These are phyloP conservation scores for Leptothorax acervorum DNA, from an alignment of 2,888 invertebrate genomes.

Conservation along the genomic window DNA sequence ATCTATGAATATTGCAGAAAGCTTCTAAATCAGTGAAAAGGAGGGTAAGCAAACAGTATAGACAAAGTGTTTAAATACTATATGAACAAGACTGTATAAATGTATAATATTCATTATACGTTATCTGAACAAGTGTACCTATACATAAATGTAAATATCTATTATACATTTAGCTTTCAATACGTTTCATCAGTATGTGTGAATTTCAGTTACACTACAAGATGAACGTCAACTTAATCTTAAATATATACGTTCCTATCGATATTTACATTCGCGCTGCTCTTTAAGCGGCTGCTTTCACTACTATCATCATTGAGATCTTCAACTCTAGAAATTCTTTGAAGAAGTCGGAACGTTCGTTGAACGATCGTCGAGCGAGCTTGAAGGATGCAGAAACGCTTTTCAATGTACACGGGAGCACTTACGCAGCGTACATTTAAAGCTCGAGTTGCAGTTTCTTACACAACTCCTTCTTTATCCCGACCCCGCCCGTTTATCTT, in stretches of 20 bases:
- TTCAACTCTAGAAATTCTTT: conserved; percentile 33
- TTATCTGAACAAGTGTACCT: not conserved
- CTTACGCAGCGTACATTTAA: conserved; percentile 70
- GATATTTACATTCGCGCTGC: conserved; percentile 35
- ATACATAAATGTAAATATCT: not conserved
- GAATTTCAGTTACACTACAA: not conserved
- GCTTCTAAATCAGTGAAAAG: not conserved
- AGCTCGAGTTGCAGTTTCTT: conserved; percentile 71
- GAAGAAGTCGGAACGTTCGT: conserved; percentile 24
- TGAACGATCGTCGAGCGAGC: conserved; percentile 29
- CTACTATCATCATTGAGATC: conserved; percentile 37
- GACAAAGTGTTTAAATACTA: not conserved
- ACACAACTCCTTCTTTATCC: conserved; percentile 66
- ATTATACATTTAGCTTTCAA: not conserved
- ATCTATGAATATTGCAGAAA: not conserved
- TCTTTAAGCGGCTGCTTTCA: conserved; percentile 34
- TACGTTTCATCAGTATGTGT: not conserved
- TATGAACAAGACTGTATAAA: not conserved
- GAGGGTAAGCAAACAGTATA: not conserved
- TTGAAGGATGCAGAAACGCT: conserved; percentile 3
- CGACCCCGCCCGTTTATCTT: conserved; percentile 72
- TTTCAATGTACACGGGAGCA: conserved; percentile 58
- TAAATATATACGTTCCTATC: not conserved
- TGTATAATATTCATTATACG: not conserved
- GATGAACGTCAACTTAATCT: conserved; percentile 13